Evolutionary conservation across 2,797 vertebrate genomes (phyloP).

Genomic region (Natrix natrix): DNA sequence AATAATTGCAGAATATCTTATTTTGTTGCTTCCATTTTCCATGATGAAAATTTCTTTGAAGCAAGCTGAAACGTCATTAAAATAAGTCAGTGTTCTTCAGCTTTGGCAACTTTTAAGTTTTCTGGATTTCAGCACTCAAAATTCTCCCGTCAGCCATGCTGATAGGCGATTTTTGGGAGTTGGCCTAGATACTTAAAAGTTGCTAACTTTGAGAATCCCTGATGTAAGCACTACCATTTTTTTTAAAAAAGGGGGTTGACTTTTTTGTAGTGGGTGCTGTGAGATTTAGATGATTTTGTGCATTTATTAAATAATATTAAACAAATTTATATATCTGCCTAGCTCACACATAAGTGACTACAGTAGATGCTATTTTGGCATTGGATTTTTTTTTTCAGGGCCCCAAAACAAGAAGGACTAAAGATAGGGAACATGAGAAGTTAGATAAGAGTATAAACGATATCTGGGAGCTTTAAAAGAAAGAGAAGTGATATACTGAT

Average conservation of each 20-base stretch:
- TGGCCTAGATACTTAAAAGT: not conserved
- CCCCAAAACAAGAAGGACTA: not conserved
- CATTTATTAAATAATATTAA: not conserved
- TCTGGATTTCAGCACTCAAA: no score
- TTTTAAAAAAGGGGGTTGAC: not conserved
- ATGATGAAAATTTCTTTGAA: not conserved
- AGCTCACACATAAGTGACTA: not conserved
- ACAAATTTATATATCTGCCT: not conserved
- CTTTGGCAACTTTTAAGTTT: not conserved
- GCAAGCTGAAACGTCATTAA: not conserved
- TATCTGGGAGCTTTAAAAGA: not conserved
- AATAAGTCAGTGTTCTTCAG: not conserved
- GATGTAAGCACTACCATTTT: not conserved
- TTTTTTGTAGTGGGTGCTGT: not conserved
- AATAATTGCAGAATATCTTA: not conserved
- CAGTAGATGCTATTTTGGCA: not conserved
- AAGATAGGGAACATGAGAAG: not conserved
- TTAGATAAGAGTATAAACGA: not conserved
- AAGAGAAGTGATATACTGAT: not conserved
- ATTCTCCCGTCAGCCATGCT: no score
- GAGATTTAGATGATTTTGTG: not conserved
- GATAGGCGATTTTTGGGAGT: not conserved
- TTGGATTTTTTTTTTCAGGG: not conserved
- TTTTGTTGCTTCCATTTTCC: not conserved
- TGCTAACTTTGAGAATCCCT: not conserved